A percentile compares a stretch with the other conserved stretches of the same genome.
These are phyloP conservation scores for Pachypeltis micranthus DNA, from an alignment of 1,140 invertebrate species.

Conservation along the genomic window DNA sequence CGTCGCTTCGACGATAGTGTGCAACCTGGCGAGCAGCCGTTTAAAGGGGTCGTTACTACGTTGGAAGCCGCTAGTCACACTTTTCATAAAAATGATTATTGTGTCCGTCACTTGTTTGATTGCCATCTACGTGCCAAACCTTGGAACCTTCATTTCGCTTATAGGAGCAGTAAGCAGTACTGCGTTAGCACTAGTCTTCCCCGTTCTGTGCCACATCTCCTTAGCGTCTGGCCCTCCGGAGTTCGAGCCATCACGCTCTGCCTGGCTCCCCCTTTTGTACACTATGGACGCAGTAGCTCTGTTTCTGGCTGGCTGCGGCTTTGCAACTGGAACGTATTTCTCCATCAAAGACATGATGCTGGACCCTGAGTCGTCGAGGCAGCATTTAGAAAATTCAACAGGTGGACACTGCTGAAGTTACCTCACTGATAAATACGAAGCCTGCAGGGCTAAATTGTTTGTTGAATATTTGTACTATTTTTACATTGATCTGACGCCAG, in stretches of 20 bases:
- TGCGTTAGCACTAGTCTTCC: constrained; percentile 74
- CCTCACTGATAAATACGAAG: too few species aligned
- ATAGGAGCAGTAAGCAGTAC: constrained; percentile 81
- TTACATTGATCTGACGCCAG: too few species aligned
- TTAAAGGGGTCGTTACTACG: neutral
- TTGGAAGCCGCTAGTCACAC: constrained; percentile 14
- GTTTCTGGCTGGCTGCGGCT: neutral
- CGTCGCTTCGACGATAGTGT: constrained; percentile 83
- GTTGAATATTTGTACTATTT: too few species aligned
- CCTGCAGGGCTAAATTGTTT: too few species aligned
- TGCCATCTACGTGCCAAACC: constrained; percentile 65
- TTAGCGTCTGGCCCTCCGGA: constrained; percentile 32
- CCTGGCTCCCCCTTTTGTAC: neutral
- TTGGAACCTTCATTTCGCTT: constrained; percentile 78
- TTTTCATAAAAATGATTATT: neutral
- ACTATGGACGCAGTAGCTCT: neutral
- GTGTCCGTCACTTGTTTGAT: constrained; percentile 47
- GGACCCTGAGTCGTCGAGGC: neutral
- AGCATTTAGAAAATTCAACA: too few species aligned
- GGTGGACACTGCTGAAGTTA: too few species aligned
- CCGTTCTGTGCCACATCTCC: constrained; percentile 71
- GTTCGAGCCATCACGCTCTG: neutral
- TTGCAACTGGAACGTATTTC: neutral
- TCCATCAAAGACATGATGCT: neutral
- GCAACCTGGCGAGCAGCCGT: constrained; percentile 1